These are phyloP conservation scores for Berghia stephanieae DNA, from an alignment of 1,140 invertebrate species.

Conservation along the genomic window DNA sequence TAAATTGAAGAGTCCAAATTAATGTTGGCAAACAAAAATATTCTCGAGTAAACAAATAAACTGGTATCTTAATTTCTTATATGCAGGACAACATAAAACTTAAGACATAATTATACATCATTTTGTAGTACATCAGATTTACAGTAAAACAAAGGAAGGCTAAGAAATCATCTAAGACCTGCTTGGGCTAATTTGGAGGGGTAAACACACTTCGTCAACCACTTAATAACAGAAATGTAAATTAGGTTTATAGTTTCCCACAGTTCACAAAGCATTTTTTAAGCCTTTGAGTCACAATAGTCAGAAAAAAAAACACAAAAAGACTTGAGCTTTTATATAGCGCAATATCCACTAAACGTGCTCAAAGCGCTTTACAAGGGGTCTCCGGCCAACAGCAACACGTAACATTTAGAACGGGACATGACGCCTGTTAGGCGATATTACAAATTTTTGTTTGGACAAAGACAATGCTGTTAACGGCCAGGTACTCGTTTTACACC, in stretches of 20 bases:
- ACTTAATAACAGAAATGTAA: conserved; percentile 7
- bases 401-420: too few relatives aligned
- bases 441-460: too few relatives aligned
- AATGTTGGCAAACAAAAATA: background rate
- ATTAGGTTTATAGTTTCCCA: conserved; percentile 8
- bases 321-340: too few relatives aligned
- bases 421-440: too few relatives aligned
- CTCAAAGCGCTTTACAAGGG: too few relatives aligned
- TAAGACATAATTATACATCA: conserved; percentile 10
- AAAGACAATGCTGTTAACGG: too few relatives aligned
- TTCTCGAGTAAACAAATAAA: conserved; percentile 4
- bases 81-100: too few relatives aligned
- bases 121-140: conserved; percentile 15
- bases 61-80: too few relatives aligned
- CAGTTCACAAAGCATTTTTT: conserved; percentile 8
- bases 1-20: too few relatives aligned
- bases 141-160: conserved; percentile 14
- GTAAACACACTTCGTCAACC: background rate
- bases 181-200: background rate
- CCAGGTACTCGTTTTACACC: too few relatives aligned
- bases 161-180: conserved; percentile 4
- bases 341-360: too few relatives aligned
- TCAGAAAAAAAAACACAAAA: background rate
- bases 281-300: conserved; percentile 1
- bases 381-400: too few relatives aligned